A percentile compares a stretch with the other conserved stretches of the same genome.
Conservation (phyloP, 2,797 vertebrate genomes). For the Crypturellus tataupa region DNA sequence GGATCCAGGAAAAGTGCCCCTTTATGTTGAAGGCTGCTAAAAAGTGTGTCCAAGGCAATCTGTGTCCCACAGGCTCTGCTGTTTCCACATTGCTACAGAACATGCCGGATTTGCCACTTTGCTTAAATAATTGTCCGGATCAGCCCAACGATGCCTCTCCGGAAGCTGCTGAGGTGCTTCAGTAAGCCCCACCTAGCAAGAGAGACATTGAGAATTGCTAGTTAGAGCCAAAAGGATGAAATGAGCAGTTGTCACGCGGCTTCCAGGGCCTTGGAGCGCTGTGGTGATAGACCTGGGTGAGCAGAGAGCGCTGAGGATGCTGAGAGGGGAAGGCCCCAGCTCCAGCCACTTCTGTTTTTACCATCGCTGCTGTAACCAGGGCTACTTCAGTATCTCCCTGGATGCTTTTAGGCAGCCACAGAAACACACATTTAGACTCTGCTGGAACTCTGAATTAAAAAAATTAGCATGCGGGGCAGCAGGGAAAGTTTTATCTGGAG, state of each 20-base stretch:
- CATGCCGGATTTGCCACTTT: constrained; percentile 35
- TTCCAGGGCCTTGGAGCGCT: constrained; percentile 48
- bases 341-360: constrained; percentile 6
- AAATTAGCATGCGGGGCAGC: background rate
- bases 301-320: background rate
- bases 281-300: background rate
- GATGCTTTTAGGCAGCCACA: background rate
- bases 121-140: constrained; percentile 35
- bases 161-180: constrained; percentile 72
- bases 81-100: constrained; percentile 64
- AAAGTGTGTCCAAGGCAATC: constrained; percentile 1
- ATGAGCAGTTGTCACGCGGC: constrained; percentile 27
- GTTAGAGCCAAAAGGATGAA: constrained; percentile 60
- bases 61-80: constrained; percentile 25
- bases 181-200: constrained; percentile 66
- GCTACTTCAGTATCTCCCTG: constrained; percentile 15
- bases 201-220: constrained; percentile 48
- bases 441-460: constrained; percentile 2
- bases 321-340: background rate
- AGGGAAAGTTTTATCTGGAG: constrained; percentile 6
- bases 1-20: constrained; percentile 19
- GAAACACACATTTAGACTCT: background rate
- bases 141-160: constrained; percentile 36
- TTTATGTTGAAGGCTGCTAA: background rate
- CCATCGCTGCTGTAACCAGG: background rate